Percentiles rank a stretch among this genome's conserved stretches.
Evolutionary conservation across 1,140 invertebrate species (phyloP).

Genomic region (Spodoptera litura): DNA sequence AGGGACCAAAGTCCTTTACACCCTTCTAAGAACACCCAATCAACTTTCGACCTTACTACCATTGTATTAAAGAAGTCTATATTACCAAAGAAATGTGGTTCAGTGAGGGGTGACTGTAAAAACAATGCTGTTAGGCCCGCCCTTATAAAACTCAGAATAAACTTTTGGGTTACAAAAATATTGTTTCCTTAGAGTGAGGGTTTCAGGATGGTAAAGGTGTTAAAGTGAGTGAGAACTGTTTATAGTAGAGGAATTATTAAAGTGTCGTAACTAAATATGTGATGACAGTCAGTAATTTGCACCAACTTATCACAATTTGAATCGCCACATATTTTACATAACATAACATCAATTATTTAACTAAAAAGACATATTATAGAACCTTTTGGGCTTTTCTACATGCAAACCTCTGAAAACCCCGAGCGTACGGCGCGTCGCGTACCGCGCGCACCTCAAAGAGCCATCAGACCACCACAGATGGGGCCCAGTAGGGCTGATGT

Average conservation of each 20-base stretch:
- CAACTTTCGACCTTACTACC: constrained; percentile 24
- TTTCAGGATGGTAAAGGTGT: constrained; percentile 16
- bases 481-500: no score
- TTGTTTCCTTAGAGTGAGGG: constrained; percentile 39
- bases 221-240: background rate
- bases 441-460: no score
- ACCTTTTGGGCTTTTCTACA: no score
- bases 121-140: constrained; percentile 51
- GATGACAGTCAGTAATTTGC: background rate
- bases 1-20: constrained; percentile 22
- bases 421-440: no score
- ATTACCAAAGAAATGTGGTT: background rate
- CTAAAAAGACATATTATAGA: no score
- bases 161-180: constrained; percentile 26
- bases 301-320: no score
- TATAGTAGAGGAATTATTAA: no score
- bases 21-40: background rate
- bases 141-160: constrained; percentile 47
- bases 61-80: background rate
- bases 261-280: background rate
- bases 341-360: no score
- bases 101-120: constrained; percentile 50
- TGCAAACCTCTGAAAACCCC: no score
- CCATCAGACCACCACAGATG: no score
- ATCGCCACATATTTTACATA: no score